Conservation (phyloP, 2,797 vertebrate genomes). For the Myotis vivesi region DNA sequence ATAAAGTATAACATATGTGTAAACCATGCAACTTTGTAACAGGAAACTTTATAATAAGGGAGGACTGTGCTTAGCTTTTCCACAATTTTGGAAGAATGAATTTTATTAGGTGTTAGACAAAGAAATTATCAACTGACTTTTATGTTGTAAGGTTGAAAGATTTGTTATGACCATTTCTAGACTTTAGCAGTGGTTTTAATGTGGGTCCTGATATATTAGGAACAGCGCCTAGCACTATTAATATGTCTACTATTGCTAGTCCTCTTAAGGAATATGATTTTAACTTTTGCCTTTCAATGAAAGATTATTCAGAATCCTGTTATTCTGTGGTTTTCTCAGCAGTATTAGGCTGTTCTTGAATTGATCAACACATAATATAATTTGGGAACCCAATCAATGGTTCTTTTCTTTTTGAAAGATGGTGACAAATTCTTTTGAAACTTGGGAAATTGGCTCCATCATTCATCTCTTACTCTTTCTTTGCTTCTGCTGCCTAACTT, state of each 20-base stretch:
- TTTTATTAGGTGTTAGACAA: conserved; percentile 88
- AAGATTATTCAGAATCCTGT: conserved; percentile 68
- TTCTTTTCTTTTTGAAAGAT: conserved; percentile 70
- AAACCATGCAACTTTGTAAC: conserved; percentile 82
- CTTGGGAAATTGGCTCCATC: conserved; percentile 61
- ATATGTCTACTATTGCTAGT: conserved; percentile 64
- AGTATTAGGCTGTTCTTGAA: conserved; percentile 61
- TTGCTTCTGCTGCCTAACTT: conserved; percentile 40
- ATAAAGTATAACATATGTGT: conserved; percentile 83
- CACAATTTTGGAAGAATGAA: conserved; percentile 84
- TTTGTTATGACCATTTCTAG: conserved; percentile 78
- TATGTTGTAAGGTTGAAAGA: conserved; percentile 82
- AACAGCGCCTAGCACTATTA: conserved; percentile 65
- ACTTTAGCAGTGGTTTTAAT: conserved; percentile 76
- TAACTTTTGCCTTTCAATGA: conserved; percentile 77
- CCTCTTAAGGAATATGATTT: conserved; percentile 76
- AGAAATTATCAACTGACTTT: conserved; percentile 86
- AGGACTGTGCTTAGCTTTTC: conserved; percentile 83
- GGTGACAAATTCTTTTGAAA: conserved; percentile 65
- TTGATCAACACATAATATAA: conserved; percentile 65
- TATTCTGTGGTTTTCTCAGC: conserved; percentile 63
- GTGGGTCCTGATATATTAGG: conserved; percentile 76
- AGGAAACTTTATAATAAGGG: conserved; percentile 84
- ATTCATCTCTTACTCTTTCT: conserved; percentile 54
- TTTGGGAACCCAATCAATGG: conserved; percentile 66